A percentile compares a stretch with the other conserved stretches of the same genome.
Evolutionary conservation across 1,140 invertebrate species (phyloP).

Genomic region (Drosophila tropicalis): DNA sequence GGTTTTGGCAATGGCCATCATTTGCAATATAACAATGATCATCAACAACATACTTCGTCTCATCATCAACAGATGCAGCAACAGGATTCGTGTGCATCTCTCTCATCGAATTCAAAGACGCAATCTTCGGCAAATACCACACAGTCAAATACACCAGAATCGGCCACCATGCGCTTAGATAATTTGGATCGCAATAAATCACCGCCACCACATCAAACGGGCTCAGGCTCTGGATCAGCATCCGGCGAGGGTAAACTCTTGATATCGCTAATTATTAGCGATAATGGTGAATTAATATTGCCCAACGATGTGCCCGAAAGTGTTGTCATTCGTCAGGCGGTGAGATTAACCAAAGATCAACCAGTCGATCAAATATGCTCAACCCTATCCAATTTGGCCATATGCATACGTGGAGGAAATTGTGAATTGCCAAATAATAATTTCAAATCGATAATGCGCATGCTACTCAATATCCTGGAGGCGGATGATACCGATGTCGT

Average conservation of each 20-base stretch:
- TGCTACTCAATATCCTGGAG: constrained; percentile 89
- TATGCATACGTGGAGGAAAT: constrained; percentile 83
- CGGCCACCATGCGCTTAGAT: constrained; percentile 80
- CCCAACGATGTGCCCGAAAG: constrained; percentile 82
- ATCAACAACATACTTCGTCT: too few relatives aligned
- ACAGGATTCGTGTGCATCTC: constrained; percentile 72
- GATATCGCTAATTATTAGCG: constrained; percentile 37
- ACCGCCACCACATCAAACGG: constrained; percentile 33
- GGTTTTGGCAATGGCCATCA: constrained; percentile 84
- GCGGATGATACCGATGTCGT: constrained; percentile 88
- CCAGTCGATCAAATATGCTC: constrained; percentile 64
- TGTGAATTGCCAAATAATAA: constrained; percentile 84
- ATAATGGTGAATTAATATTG: constrained; percentile 77
- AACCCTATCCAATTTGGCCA: constrained; percentile 82
- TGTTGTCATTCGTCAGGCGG: constrained; percentile 82
- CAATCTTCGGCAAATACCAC: constrained; percentile 83
- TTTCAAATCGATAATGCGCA: constrained; percentile 89
- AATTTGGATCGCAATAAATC: constrained; percentile 45
- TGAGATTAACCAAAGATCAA: constrained; percentile 72
- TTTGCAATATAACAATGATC: constrained; percentile 62
- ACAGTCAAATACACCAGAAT: constrained; percentile 82
- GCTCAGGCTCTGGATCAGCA: background rate
- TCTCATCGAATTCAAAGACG: constrained; percentile 81
- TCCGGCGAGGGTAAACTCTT: constrained; percentile 27
- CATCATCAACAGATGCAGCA: constrained; percentile 53